Conservation (phyloP, 2,113 vertebrate species). For the Marcusenius ussheri region DNA sequence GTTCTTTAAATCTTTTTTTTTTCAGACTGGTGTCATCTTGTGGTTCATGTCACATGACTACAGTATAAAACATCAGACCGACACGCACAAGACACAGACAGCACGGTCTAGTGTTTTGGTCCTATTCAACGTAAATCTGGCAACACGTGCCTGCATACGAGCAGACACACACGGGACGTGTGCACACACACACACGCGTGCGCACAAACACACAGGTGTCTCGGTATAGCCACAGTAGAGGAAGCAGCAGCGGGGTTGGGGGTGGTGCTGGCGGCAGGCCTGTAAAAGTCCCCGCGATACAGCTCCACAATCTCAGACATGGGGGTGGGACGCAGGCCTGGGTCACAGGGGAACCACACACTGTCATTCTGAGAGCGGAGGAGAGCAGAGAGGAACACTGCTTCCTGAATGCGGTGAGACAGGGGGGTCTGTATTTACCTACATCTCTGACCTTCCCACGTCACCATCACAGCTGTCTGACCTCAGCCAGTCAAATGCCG, state of each 20-base stretch:
- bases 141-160: background rate
- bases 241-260: constrained; percentile 69
- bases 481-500: background rate
- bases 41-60: background rate
- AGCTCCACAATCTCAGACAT: constrained; percentile 45
- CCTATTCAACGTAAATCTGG: background rate
- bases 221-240: constrained; percentile 41
- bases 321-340: constrained; percentile 55
- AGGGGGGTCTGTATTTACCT: constrained; percentile 23
- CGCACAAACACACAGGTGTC: background rate
- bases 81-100: background rate
- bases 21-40: background rate
- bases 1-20: background rate
- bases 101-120: background rate
- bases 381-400: constrained; percentile 38
- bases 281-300: constrained; percentile 64
- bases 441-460: constrained; percentile 47
- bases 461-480: constrained; percentile 25
- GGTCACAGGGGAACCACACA: constrained; percentile 51
- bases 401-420: constrained; percentile 17
- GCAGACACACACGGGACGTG: background rate
- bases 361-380: constrained; percentile 71
- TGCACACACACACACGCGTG: background rate
- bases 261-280: constrained; percentile 30
- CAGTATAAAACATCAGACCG: background rate